Percentiles rank a stretch among this genome's conserved stretches.
Evolutionary conservation across 2,113 vertebrate genomes (phyloP).

Genomic region (Notechis scutatus): DNA sequence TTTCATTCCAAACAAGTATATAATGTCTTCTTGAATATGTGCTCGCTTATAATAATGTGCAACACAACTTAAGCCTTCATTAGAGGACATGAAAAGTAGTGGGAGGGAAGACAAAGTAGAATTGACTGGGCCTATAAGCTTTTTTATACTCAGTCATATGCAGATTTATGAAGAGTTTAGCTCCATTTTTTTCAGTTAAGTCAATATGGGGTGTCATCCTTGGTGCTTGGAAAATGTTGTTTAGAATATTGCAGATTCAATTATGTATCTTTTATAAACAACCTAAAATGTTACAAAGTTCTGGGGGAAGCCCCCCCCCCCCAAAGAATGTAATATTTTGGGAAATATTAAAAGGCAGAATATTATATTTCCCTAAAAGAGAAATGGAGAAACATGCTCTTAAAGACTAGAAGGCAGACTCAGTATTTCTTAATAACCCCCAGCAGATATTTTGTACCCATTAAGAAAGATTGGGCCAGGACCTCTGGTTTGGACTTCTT

Average conservation of each 20-base stretch:
- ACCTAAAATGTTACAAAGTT: neutral
- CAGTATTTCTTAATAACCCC: no score
- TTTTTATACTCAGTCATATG: neutral
- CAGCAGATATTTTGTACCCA: no score
- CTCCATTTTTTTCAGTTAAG: neutral
- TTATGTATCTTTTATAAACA: neutral
- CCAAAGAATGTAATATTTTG: no score
- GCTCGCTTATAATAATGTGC: constrained; percentile 51
- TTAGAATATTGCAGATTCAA: constrained; percentile 37
- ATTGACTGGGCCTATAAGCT: constrained; percentile 48
- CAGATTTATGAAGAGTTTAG: neutral
- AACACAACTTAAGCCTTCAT: constrained; percentile 29
- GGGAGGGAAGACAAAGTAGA: constrained; percentile 51
- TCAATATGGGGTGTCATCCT: neutral
- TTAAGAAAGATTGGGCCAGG: no score
- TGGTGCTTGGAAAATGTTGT: constrained; percentile 31
- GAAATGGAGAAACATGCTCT: no score
- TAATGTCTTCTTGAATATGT: constrained; percentile 46
- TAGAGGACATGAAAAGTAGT: constrained; percentile 52
- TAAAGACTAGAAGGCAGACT: no score
- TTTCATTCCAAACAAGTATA: constrained; percentile 35
- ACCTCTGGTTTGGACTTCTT: no score
- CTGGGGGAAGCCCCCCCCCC: no score
- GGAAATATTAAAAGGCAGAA: no score
- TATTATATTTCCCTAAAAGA: no score